These are phyloP conservation scores for Heloderma charlesbogerti DNA, from an alignment of 2,113 vertebrate genomes.

Conservation along the genomic window DNA sequence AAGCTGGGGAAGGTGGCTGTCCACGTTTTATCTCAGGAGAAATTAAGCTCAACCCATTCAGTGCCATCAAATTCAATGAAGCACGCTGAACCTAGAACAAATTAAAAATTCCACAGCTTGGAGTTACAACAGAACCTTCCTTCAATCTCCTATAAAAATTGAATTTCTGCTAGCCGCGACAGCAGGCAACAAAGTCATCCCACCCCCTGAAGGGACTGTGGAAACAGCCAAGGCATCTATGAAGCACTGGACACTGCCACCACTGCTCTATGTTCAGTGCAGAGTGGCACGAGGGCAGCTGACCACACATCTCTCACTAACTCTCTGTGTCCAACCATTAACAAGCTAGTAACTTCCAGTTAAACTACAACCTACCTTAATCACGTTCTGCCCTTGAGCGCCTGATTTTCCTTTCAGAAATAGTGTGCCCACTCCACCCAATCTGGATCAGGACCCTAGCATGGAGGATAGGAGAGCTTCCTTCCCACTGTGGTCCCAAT, in stretches of 20 bases:
- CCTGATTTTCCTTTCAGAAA: neutral
- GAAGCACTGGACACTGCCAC: no score
- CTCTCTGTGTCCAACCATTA: neutral
- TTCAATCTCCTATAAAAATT: neutral
- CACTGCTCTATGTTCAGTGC: neutral
- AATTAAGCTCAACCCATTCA: constrained; percentile 75
- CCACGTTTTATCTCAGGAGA: constrained; percentile 81
- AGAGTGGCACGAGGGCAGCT: neutral
- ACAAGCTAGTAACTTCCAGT: neutral
- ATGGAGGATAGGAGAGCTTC: no score
- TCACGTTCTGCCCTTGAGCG: neutral
- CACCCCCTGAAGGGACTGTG: neutral
- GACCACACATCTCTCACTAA: neutral
- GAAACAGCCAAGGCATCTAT: neutral
- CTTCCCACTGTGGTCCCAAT: neutral
- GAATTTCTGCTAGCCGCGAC: neutral
- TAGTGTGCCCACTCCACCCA: neutral
- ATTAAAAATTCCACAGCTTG: neutral
- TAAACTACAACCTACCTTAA: neutral
- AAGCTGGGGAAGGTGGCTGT: constrained; percentile 74
- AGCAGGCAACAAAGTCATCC: neutral
- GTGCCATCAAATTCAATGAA: constrained; percentile 67
- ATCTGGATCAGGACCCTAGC: neutral
- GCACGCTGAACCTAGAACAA: constrained; percentile 76
- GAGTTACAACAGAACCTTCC: accelerated